phyloP scores from a whole-genome alignment of 2,113 vertebrate genomes.

The Corythoichthys intestinalis region DNA sequence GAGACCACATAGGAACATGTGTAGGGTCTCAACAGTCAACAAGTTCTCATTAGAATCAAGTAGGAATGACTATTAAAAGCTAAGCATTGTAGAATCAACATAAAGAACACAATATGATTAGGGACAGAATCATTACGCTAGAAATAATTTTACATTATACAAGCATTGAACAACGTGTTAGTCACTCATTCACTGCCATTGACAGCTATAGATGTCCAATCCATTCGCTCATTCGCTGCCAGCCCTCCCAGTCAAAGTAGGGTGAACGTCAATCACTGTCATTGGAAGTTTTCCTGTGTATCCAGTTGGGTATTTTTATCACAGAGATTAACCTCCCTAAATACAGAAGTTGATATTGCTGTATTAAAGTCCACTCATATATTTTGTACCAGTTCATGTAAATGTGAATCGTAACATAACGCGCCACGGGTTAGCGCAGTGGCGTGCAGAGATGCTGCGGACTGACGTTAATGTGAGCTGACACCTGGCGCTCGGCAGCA shows the following conservation, averaged over 20 bases:
- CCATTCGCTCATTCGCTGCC: no score
- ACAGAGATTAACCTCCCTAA: neutral
- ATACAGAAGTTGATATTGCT: neutral
- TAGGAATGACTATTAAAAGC: neutral
- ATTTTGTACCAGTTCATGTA: neutral
- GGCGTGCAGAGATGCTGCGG: constrained; percentile 26
- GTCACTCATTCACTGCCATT: no score
- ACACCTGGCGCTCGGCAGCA: constrained; percentile 56
- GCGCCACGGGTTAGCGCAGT: constrained; percentile 17
- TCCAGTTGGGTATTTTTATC: neutral
- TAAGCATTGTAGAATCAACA: neutral
- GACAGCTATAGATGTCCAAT: no score
- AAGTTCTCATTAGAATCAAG: neutral
- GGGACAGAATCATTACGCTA: no score
- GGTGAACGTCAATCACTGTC: no score
- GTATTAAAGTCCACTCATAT: neutral
- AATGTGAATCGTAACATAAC: neutral
- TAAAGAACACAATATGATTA: no score
- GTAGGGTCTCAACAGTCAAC: neutral
- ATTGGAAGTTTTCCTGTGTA: no score
- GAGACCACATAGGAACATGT: constrained; percentile 33
- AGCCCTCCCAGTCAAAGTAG: no score
- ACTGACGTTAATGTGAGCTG: constrained; percentile 51
- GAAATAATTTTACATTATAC: no score
- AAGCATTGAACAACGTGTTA: no score